phyloP scores from a whole-genome alignment of 2,888 invertebrate genomes.

The Hypomecis punctinalis region DNA sequence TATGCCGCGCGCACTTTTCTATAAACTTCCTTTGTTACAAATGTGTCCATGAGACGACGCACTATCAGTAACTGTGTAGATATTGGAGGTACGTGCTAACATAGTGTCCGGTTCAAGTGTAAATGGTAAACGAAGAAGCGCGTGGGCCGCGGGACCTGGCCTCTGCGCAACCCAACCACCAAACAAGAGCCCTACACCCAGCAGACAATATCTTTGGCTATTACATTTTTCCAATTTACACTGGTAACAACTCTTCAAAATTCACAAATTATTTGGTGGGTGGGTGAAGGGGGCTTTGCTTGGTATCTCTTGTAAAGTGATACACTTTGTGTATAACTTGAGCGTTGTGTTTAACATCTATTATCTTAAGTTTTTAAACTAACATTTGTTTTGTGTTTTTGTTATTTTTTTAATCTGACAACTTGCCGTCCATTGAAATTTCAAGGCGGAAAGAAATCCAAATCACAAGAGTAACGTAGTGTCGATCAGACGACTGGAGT shows the following conservation, averaged over 20 bases:
- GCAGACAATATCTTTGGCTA: slow-evolving; percentile 63
- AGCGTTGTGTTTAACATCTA: slow-evolving; percentile 42
- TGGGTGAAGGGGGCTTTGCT: slow-evolving; percentile 86
- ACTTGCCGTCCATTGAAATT: neutral
- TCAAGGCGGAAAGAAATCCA: too few species aligned
- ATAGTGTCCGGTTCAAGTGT: slow-evolving; percentile 49
- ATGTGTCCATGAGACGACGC: slow-evolving; percentile 47
- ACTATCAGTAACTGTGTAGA: slow-evolving; percentile 51
- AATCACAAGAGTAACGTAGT: too few species aligned
- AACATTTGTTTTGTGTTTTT: slow-evolving; percentile 10
- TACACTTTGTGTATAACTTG: slow-evolving; percentile 32
- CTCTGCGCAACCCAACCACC: slow-evolving; percentile 84
- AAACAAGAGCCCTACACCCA: slow-evolving; percentile 85
- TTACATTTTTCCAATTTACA: slow-evolving; percentile 39
- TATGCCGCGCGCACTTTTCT: slow-evolving; percentile 71
- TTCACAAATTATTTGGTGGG: slow-evolving; percentile 80
- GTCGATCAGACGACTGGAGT: too few species aligned
- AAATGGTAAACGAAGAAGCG: slow-evolving; percentile 61
- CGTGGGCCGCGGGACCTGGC: slow-evolving; percentile 81
- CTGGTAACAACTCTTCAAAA: slow-evolving; percentile 57
- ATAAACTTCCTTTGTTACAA: slow-evolving; percentile 24
- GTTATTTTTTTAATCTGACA: neutral
- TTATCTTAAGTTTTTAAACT: slow-evolving; percentile 21
- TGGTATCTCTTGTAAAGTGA: slow-evolving; percentile 75
- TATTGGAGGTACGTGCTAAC: slow-evolving; percentile 63